Conservation (phyloP, 2,888 invertebrate species). For the Hirtodrosophila alboralis region DNA sequence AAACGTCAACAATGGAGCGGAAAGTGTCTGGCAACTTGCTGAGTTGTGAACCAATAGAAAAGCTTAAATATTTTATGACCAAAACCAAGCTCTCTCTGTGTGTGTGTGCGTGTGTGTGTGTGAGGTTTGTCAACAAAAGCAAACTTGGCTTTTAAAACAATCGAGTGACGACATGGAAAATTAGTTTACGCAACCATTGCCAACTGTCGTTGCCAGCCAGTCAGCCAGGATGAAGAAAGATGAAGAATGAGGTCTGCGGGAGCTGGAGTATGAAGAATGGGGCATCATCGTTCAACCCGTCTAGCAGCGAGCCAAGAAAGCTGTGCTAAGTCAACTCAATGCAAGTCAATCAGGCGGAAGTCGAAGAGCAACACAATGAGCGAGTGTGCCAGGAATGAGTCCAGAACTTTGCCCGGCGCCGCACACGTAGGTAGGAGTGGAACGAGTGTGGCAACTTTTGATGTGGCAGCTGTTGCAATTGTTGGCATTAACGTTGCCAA, state of each 20-base stretch:
- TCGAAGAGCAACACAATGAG: constrained; percentile 49
- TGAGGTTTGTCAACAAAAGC: constrained; percentile 41
- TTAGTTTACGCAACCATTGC: constrained; percentile 77
- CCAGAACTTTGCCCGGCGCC: constrained; percentile 65
- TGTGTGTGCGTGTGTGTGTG: constrained; percentile 21
- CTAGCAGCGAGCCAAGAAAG: constrained; percentile 43
- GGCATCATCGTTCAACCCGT: constrained; percentile 29
- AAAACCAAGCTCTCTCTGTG: not conserved
- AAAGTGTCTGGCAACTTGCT: constrained; percentile 38
- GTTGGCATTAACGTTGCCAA: constrained; percentile 70
- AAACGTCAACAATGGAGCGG: constrained; percentile 46
- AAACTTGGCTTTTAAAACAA: constrained; percentile 77
- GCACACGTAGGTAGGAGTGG: constrained; percentile 46
- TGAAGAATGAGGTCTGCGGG: constrained; percentile 2
- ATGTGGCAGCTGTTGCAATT: constrained; percentile 75
- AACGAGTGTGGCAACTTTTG: constrained; percentile 76
- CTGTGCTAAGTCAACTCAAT: constrained; percentile 77
- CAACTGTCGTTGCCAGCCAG: constrained; percentile 53
- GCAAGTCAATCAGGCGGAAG: constrained; percentile 79
- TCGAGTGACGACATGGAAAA: constrained; percentile 81
- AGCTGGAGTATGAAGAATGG: no score
- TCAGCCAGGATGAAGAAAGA: constrained; percentile 26
- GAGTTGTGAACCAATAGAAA: constrained; percentile 42
- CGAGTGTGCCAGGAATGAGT: constrained; percentile 27
- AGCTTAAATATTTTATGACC: constrained; percentile 62